Evolutionary conservation across 2,113 vertebrate genomes (phyloP).

Genomic region (Prionailurus bengalensis): DNA sequence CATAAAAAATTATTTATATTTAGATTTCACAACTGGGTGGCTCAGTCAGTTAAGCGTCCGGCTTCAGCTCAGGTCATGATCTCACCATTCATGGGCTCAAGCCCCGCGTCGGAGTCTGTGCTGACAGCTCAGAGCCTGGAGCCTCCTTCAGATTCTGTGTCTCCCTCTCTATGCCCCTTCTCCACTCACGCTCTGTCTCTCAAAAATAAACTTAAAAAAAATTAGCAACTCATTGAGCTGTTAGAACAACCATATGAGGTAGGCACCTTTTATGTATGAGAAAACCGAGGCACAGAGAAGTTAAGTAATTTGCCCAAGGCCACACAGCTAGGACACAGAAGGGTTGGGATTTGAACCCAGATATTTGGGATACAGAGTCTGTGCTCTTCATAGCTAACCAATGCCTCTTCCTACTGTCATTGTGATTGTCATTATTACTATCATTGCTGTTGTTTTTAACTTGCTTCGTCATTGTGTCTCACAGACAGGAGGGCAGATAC

Average conservation of each 20-base stretch:
- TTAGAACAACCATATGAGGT: background rate
- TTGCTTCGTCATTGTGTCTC: background rate
- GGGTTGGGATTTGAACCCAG: background rate
- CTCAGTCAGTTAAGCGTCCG: too few relatives aligned
- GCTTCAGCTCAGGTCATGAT: too few relatives aligned
- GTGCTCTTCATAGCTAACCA: background rate
- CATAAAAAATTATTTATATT: too few relatives aligned
- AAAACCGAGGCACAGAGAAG: background rate
- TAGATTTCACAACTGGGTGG: too few relatives aligned
- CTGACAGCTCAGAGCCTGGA: too few relatives aligned
- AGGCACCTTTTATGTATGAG: background rate
- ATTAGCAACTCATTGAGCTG: background rate
- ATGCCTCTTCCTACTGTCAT: background rate
- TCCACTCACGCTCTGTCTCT: too few relatives aligned
- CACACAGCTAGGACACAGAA: background rate
- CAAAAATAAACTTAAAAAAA: too few relatives aligned
- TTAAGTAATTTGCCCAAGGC: background rate
- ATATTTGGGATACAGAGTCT: background rate
- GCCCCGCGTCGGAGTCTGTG: too few relatives aligned
- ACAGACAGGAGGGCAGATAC: slow-evolving; percentile 19
- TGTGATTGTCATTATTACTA: background rate
- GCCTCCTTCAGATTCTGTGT: too few relatives aligned
- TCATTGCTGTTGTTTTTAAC: background rate
- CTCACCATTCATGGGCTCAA: too few relatives aligned
- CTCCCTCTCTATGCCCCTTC: too few relatives aligned